Conservation (phyloP, 2,113 vertebrate species). For the Noctilio leporinus region DNA sequence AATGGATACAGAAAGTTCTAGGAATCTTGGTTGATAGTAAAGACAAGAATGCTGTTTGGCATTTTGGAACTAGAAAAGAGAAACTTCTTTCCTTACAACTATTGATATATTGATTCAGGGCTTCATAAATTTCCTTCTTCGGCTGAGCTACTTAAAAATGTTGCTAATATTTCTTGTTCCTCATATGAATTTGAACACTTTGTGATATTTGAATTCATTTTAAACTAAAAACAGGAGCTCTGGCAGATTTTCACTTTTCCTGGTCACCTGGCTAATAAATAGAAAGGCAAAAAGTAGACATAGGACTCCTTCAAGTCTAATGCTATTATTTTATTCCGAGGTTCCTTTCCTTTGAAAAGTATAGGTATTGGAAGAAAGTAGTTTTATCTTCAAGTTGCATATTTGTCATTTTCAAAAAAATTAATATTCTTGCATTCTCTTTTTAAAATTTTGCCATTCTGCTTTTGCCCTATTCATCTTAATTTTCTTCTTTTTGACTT, state of each 20-base stretch:
- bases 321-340: background rate
- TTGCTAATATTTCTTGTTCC: background rate
- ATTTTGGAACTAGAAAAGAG: background rate
- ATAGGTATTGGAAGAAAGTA: background rate
- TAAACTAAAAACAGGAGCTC: background rate
- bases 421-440: background rate
- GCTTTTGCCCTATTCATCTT: background rate
- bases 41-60: background rate
- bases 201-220: background rate
- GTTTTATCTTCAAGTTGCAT: background rate
- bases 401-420: conserved; percentile 20
- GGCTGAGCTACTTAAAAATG: background rate
- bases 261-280: background rate
- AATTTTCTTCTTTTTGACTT: background rate
- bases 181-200: background rate
- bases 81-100: background rate
- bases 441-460: background rate
- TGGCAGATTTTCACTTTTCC: background rate
- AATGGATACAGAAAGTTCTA: background rate
- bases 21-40: background rate
- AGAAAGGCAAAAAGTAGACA: background rate
- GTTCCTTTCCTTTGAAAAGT: background rate
- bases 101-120: background rate
- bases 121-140: background rate
- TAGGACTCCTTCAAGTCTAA: background rate